Evolutionary conservation across 2,888 invertebrate genomes (phyloP).

Genomic region (Endotricha flammealis): DNA sequence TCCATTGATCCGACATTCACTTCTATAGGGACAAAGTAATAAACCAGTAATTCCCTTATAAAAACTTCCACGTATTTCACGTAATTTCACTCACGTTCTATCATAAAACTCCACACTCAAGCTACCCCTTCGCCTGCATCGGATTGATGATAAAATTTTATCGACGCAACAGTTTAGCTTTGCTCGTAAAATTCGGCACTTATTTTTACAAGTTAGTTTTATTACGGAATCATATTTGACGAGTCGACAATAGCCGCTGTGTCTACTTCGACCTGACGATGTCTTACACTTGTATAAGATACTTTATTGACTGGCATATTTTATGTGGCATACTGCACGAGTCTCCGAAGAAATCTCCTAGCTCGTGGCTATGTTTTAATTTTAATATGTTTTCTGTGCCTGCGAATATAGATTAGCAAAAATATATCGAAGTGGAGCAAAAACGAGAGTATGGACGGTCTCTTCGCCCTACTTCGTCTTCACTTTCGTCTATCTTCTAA

Average conservation of each 20-base stretch:
- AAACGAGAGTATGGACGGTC: too few species aligned
- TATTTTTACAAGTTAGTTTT: slow-evolving; percentile 58
- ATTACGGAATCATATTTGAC: slow-evolving; percentile 43
- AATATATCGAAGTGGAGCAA: too few species aligned
- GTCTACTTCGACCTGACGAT: too few species aligned
- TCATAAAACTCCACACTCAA: slow-evolving; percentile 40
- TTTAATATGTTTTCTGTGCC: too few species aligned
- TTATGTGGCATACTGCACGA: too few species aligned
- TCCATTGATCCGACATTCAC: neutral
- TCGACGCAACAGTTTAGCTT: slow-evolving; percentile 60
- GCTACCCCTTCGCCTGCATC: slow-evolving; percentile 32
- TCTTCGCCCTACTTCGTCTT: too few species aligned
- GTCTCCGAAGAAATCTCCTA: too few species aligned
- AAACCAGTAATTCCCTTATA: slow-evolving; percentile 17
- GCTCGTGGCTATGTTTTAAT: too few species aligned
- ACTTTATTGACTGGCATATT: too few species aligned
- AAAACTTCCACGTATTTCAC: slow-evolving; percentile 24
- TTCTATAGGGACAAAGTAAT: slow-evolving; percentile 14
- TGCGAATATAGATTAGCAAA: too few species aligned
- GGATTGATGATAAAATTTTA: slow-evolving; percentile 63
- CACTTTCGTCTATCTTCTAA: too few species aligned
- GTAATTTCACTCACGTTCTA: slow-evolving; percentile 60
- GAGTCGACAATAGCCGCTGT: slow-evolving; percentile 33
- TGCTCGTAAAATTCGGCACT: slow-evolving; percentile 51
- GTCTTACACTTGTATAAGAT: too few species aligned